phyloP scores from a whole-genome alignment of 2,888 invertebrate species.

The Ophion costatus region DNA sequence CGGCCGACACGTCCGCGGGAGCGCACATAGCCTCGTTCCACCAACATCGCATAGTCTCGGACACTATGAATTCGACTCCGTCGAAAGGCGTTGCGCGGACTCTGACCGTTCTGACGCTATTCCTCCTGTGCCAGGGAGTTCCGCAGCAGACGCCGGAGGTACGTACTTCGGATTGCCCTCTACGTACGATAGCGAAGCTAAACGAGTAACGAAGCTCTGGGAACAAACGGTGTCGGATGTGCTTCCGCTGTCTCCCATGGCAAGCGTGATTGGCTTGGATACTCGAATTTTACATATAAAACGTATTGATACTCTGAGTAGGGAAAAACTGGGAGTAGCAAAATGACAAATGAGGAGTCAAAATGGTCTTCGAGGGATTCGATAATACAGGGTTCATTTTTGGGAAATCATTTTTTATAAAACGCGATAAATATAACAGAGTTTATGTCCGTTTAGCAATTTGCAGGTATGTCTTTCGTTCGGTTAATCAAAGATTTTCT shows the following conservation, averaged over 20 bases:
- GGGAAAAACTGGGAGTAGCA: too few relatives aligned
- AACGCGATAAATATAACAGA: neutral
- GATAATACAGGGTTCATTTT: neutral
- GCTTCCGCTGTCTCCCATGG: neutral
- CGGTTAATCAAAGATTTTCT: neutral
- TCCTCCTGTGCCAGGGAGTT: conserved; percentile 58
- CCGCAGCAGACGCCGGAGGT: conserved; percentile 67
- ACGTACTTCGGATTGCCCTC: conserved; percentile 9
- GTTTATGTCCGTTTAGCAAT: neutral
- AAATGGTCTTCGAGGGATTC: neutral
- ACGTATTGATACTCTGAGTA: too few relatives aligned
- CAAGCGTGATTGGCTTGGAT: neutral
- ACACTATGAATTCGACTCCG: conserved; percentile 50
- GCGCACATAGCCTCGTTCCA: conserved; percentile 45
- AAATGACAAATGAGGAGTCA: neutral
- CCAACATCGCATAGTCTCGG: conserved; percentile 31
- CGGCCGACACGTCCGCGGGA: conserved; percentile 42
- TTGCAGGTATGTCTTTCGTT: neutral
- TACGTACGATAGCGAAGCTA: neutral
- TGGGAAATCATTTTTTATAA: neutral
- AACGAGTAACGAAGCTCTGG: neutral
- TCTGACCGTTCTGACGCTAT: conserved; percentile 48
- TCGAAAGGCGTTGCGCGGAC: conserved; percentile 35
- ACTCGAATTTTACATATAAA: too few relatives aligned
- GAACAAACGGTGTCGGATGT: neutral